Evolutionary conservation across 2,888 invertebrate species (phyloP).

Genomic region (Lamellibrachia satsuma): DNA sequence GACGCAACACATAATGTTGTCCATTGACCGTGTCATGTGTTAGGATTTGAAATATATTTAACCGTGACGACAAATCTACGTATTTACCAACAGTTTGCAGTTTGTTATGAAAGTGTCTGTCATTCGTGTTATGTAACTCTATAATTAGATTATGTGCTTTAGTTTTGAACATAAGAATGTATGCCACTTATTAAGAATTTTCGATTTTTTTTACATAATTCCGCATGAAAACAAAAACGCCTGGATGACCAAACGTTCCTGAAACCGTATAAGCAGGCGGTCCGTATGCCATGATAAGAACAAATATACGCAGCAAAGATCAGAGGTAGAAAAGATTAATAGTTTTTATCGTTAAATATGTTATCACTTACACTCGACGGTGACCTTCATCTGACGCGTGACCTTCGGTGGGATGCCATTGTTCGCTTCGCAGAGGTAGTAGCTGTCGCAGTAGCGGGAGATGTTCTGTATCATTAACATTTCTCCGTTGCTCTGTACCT

Average conservation of each 20-base stretch:
- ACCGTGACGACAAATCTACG: neutral
- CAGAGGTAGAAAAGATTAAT: neutral
- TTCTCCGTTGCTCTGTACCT: conserved; percentile 69
- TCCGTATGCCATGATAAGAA: neutral
- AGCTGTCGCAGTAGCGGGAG: conserved; percentile 89
- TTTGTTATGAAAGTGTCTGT: neutral
- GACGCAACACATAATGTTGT: too few relatives aligned
- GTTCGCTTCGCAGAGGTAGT: conserved; percentile 89
- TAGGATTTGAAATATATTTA: too few relatives aligned
- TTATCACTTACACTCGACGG: conserved; percentile 61
- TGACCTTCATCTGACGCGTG: conserved; percentile 41
- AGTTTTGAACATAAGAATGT: neutral
- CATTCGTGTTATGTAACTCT: neutral
- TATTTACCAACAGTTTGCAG: neutral
- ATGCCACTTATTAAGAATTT: neutral
- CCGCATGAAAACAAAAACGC: neutral
- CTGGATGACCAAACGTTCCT: neutral
- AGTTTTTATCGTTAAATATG: neutral
- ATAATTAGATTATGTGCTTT: neutral
- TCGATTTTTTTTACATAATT: neutral
- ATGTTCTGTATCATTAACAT: conserved; percentile 79
- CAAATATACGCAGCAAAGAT: neutral
- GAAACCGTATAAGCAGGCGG: neutral
- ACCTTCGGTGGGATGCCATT: conserved; percentile 90
- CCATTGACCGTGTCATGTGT: too few relatives aligned